A percentile compares a stretch with the other conserved stretches of the same genome.
Conservation (phyloP, 2,113 vertebrate genomes). For the Platycercus adscitus region DNA sequence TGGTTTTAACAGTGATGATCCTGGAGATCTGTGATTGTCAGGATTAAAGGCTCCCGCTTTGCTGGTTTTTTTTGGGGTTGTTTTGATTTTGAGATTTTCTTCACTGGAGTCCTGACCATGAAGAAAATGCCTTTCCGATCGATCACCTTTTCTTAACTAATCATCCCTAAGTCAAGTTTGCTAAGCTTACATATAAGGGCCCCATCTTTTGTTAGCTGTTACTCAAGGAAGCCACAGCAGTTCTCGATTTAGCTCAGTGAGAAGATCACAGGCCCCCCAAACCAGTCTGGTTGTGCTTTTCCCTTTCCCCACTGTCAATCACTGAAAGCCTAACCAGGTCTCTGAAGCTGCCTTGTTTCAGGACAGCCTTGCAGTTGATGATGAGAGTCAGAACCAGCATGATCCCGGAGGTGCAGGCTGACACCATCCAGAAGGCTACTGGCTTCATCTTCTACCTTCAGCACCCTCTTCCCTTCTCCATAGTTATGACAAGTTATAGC, state of each 20-base stretch:
- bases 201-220: background rate
- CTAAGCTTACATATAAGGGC: background rate
- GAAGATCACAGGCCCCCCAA: background rate
- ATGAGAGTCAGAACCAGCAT: accelerated
- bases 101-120: background rate
- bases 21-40: background rate
- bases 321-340: background rate
- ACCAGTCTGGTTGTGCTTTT: background rate
- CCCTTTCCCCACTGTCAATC: background rate
- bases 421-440: background rate
- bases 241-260: background rate
- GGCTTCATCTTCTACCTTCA: accelerated
- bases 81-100: background rate
- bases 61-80: background rate
- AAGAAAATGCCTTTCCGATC: background rate
- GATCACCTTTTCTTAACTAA: background rate
- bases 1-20: background rate
- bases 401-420: background rate
- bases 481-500: accelerated
- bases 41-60: background rate
- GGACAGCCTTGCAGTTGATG: background rate
- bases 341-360: background rate
- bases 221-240: background rate
- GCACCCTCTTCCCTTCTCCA: background rate
- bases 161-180: background rate